Percentiles rank a stretch among this genome's conserved stretches.
Evolutionary conservation across 2,797 vertebrate genomes (phyloP).

Genomic region (Tenualosa ilisha): DNA sequence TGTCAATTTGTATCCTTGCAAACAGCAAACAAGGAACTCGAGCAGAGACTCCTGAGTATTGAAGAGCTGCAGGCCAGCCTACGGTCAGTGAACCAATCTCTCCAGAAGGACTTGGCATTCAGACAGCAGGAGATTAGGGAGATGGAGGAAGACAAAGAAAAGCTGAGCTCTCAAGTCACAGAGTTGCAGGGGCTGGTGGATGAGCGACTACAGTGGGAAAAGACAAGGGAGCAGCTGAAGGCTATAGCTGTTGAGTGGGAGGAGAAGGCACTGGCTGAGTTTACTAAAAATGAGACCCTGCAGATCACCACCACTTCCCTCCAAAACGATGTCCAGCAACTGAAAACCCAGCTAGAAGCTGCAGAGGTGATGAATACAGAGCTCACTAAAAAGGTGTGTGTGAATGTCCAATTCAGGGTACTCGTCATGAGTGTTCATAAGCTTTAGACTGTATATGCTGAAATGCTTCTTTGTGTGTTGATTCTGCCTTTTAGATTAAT

Average conservation of each 20-base stretch:
- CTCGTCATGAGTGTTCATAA: background rate
- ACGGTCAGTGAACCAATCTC: conserved; percentile 49
- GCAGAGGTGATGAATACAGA: conserved; percentile 61
- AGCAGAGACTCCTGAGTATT: conserved; percentile 64
- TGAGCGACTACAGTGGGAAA: conserved; percentile 63
- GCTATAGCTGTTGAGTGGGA: conserved; percentile 58
- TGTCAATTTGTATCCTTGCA: conserved; percentile 60
- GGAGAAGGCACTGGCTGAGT: conserved; percentile 58
- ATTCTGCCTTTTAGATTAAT: conserved; percentile 62
- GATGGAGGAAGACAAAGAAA: conserved; percentile 65
- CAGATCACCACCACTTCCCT: conserved; percentile 54
- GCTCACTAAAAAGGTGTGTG: conserved; percentile 76
- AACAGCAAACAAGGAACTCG: conserved; percentile 63
- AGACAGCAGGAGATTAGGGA: conserved; percentile 59
- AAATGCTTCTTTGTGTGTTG: background rate
- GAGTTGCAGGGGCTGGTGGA: conserved; percentile 61
- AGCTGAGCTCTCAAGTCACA: conserved; percentile 66
- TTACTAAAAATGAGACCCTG: conserved; percentile 55
- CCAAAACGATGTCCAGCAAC: conserved; percentile 63
- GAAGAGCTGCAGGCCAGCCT: conserved; percentile 62
- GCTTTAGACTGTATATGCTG: background rate
- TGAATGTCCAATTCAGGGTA: background rate
- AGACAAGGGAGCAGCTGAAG: conserved; percentile 61
- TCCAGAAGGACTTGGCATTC: conserved; percentile 60
- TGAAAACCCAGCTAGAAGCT: conserved; percentile 70